These are phyloP conservation scores for Spodoptera littoralis DNA, from an alignment of 2,888 invertebrate genomes.

Conservation along the genomic window DNA sequence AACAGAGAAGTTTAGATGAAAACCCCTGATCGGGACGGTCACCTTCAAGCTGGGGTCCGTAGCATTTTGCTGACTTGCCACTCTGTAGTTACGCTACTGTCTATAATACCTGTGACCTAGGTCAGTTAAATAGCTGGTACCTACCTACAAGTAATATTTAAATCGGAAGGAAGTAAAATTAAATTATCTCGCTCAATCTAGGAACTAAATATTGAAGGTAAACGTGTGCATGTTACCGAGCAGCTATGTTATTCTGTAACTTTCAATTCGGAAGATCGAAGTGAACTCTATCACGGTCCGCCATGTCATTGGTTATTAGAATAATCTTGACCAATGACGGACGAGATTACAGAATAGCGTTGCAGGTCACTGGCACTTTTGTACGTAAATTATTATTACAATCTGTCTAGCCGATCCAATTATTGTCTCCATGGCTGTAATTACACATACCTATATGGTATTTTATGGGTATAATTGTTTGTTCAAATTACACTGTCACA, in stretches of 20 bases:
- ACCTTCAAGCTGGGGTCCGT: too few species aligned
- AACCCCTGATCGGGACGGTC: too few species aligned
- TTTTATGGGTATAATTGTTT: conserved; percentile 21
- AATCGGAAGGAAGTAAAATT: conserved; percentile 2
- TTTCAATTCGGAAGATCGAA: too few species aligned
- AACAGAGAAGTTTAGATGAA: too few species aligned
- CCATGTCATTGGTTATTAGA: too few species aligned
- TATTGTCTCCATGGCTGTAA: conserved; percentile 23
- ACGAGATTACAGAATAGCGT: background rate
- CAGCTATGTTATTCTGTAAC: too few species aligned
- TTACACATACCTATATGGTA: conserved; percentile 1
- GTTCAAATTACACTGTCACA: conserved; percentile 14
- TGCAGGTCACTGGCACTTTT: conserved; percentile 7
- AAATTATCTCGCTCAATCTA: conserved; percentile 7
- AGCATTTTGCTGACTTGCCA: too few species aligned
- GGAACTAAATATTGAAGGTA: conserved; percentile 52
- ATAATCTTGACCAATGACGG: too few species aligned
- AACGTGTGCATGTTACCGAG: conserved; percentile 4
- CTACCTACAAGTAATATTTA: background rate
- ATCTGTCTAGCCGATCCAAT: conserved; percentile 15
- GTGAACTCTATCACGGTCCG: too few species aligned
- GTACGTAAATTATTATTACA: conserved; percentile 13
- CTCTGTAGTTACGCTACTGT: too few species aligned
- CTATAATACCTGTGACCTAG: too few species aligned
- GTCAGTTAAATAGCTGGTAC: background rate